phyloP scores from a whole-genome alignment of 2,113 vertebrate species.

The Scomber japonicus region DNA sequence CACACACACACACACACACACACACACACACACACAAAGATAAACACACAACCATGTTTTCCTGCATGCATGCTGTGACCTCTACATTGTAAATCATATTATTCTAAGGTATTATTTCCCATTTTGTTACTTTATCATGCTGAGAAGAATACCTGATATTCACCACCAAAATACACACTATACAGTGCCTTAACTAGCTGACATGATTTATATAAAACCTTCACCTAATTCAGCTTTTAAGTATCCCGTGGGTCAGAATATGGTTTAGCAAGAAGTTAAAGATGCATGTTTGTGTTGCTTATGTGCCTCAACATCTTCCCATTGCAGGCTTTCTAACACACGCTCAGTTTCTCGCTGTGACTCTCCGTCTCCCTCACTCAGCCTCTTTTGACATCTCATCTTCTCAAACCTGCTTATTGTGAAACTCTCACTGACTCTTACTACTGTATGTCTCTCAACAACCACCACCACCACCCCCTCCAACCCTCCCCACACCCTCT shows the following conservation, averaged over 20 bases:
- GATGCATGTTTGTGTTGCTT: slow-evolving; percentile 26
- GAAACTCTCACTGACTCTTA: slow-evolving; percentile 32
- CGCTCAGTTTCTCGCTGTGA: neutral
- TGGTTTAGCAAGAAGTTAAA: neutral
- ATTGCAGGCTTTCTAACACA: neutral
- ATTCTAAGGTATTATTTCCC: too few relatives aligned
- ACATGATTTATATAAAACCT: neutral
- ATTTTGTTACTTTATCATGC: neutral
- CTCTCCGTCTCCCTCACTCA: neutral
- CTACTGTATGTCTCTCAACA: slow-evolving; percentile 19
- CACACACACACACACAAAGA: too few relatives aligned
- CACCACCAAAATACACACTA: neutral
- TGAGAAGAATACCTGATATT: neutral
- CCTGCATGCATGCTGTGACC: too few relatives aligned
- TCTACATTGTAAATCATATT: too few relatives aligned
- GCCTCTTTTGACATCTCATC: slow-evolving; percentile 28
- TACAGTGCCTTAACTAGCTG: neutral
- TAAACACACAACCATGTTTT: too few relatives aligned
- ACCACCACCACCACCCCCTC: too few relatives aligned
- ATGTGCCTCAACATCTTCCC: neutral
- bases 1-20: too few relatives aligned
- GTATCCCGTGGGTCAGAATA: neutral
- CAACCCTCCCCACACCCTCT: neutral
- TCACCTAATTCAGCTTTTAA: neutral
- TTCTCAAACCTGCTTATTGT: slow-evolving; percentile 30